These are phyloP conservation scores for Galeruca laticollis DNA, from an alignment of 2,888 invertebrate species.

Conservation along the genomic window DNA sequence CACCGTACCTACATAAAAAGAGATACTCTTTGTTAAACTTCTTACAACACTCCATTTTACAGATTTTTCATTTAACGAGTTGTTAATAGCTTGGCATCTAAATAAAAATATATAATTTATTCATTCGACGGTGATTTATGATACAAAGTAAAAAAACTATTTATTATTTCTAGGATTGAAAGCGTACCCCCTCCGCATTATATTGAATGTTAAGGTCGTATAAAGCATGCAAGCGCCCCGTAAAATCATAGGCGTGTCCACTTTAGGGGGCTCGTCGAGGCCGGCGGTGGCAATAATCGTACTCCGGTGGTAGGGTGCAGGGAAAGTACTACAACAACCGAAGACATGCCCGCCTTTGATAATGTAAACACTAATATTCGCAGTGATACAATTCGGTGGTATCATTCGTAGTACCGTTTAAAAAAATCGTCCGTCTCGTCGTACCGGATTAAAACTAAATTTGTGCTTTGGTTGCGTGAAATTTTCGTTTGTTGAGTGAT, in stretches of 20 bases:
- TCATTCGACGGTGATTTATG: too few relatives aligned
- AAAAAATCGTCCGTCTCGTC: constrained; percentile 4
- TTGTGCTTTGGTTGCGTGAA: constrained; percentile 17
- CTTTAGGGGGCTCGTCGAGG: constrained; percentile 46
- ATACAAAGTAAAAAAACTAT: neutral
- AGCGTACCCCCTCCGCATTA: neutral
- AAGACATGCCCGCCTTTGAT: constrained; percentile 38
- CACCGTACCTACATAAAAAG: too few relatives aligned
- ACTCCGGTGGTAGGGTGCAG: constrained; percentile 41
- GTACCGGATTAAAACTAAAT: neutral
- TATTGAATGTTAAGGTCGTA: constrained; percentile 39
- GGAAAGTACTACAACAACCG: constrained; percentile 45
- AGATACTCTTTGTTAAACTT: too few relatives aligned
- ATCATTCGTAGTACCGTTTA: constrained; percentile 16
- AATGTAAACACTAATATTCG: constrained; percentile 28
- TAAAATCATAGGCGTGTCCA: constrained; percentile 41
- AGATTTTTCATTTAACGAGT: too few relatives aligned
- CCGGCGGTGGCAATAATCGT: constrained; percentile 24
- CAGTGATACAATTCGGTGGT: constrained; percentile 9
- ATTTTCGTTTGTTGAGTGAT: constrained; percentile 22
- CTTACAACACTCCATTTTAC: too few relatives aligned
- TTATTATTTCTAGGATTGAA: neutral
- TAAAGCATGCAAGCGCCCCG: constrained; percentile 32
- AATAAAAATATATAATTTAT: too few relatives aligned
- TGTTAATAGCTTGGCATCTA: too few relatives aligned